Base-by-base conservation (phyloP, 2,113 vertebrate genomes). In the Ibidorhyncha struthersii region DNA sequence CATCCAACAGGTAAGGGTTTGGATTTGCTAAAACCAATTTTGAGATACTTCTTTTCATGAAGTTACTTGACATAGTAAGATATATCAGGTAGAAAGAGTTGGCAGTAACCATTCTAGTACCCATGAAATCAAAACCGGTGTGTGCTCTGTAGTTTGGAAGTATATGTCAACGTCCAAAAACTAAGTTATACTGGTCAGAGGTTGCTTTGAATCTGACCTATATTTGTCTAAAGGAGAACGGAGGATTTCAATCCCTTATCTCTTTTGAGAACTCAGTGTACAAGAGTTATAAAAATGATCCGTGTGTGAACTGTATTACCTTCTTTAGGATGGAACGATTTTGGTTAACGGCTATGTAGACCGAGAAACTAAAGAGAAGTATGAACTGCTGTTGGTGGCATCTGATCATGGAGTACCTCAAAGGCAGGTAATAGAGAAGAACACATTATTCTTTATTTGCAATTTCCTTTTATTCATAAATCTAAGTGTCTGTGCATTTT, bases 251-350 rank as follows among this genome's bases (percentile, higher is more conserved):
- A 25, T 55, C 14, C 50, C n/a, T 90, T 12, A 9, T 40, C 11
- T 76, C 29, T 77, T 86, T 22, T 49, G 55, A 79, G 77, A 88
- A 52, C 10, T 58, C 8, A 2, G 8, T 58, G 27, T 41, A 16
- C 21, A 55, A 34, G 29, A 50, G 15, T 12, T 71, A 40, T 71
- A 14, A 6, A 50, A 36, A 29, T 56, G 40, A 66, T 40, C 18
- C 2, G 2, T 76, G 67, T 20, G 3, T 79, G 52, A 92, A 52
- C 80, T 13, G 4, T 34, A 22, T 84, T 89, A 14, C 19, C 32
- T 70, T 88, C 65, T 94, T 50, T 85, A 99, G 99, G 97, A 99
- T 43, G 98, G 98, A 82, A 98, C 27, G 4, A 34, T 99, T 84
- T 76, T 96, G 73, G 96, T 88, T 56, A 93, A 96, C 3, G 94